phyloP scores from a whole-genome alignment of 2,888 invertebrate genomes.

The Acronicta aceris region DNA sequence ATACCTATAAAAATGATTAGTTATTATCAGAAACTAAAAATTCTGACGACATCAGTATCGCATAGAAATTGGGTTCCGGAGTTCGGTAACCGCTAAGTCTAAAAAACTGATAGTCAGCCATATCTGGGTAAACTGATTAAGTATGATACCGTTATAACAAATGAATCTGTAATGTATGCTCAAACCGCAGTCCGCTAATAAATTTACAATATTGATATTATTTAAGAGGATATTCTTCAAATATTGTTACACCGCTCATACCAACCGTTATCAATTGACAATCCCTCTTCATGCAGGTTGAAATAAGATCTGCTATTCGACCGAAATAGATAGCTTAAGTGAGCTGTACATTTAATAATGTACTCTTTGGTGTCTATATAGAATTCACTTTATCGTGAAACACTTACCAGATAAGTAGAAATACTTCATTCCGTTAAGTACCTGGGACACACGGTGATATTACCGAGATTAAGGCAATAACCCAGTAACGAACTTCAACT shows the following conservation, averaged over 20 bases:
- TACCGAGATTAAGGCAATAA: conserved; percentile 15
- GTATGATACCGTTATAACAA: no score
- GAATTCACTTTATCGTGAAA: conserved; percentile 40
- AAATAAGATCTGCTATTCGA: conserved; percentile 33
- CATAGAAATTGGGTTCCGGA: no score
- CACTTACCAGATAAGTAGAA: conserved; percentile 45
- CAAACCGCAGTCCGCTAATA: conserved; percentile 31
- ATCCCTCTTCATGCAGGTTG: conserved; percentile 32
- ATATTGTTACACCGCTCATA: not conserved
- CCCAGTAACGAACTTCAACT: not conserved
- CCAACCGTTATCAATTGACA: conserved; percentile 34
- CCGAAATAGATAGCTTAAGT: conserved; percentile 56
- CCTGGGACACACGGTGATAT: conserved; percentile 7
- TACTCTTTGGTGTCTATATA: conserved; percentile 38
- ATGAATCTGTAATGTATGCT: conserved; percentile 34
- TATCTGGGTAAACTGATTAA: no score
- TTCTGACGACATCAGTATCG: no score
- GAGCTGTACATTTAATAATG: conserved; percentile 42
- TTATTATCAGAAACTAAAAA: no score
- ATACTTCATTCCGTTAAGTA: conserved; percentile 33
- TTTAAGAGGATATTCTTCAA: conserved; percentile 22
- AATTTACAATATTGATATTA: conserved; percentile 21
- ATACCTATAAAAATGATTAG: no score
- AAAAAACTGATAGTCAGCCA: no score
- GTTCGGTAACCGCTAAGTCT: no score